Evolutionary conservation across 2,113 vertebrate genomes (phyloP).

Genomic region (Orcinus orca): DNA sequence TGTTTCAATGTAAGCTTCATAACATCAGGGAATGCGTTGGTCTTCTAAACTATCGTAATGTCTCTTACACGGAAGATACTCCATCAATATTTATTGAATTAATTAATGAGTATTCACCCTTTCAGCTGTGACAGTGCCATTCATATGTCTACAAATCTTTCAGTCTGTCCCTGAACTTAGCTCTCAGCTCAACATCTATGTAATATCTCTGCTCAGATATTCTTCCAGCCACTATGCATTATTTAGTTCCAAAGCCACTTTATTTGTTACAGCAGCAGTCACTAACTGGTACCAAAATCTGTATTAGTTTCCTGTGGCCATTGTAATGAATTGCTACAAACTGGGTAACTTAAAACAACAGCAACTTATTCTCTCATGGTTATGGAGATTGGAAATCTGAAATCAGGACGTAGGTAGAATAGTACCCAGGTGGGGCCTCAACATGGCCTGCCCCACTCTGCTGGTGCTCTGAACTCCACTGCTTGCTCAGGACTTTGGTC

Average conservation of each 20-base stretch:
- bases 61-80: neutral
- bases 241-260: neutral
- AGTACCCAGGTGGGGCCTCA: neutral
- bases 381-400: neutral
- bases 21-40: neutral
- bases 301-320: neutral
- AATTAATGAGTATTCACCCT: neutral
- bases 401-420: neutral
- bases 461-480: neutral
- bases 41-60: neutral
- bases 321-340: neutral
- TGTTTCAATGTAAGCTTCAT: neutral
- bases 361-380: neutral
- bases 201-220: neutral
- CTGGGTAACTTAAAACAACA: neutral
- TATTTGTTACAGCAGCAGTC: neutral
- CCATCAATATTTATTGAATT: neutral
- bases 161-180: neutral
- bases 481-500: neutral
- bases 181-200: neutral
- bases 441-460: neutral
- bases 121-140: neutral
- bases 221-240: neutral
- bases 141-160: no score
- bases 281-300: neutral